phyloP scores from a whole-genome alignment of 2,113 vertebrate genomes.

The Calidris pygmaea region DNA sequence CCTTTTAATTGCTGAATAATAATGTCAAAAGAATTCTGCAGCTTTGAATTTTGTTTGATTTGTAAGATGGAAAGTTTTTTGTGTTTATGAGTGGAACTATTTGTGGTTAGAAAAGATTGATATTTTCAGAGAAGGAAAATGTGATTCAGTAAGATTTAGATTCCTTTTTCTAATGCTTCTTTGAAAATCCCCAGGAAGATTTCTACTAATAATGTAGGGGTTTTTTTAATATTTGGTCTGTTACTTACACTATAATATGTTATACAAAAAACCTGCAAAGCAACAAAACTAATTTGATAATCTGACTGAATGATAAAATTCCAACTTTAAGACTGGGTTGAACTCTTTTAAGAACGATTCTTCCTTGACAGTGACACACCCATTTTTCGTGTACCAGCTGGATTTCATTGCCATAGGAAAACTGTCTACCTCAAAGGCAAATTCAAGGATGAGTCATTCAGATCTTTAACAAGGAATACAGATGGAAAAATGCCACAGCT shows the following conservation, averaged over 20 bases:
- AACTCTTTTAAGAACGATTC: not conserved
- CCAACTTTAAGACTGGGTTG: not conserved
- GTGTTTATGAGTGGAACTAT: not conserved
- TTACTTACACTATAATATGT: not conserved
- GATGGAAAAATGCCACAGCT: conserved; percentile 45
- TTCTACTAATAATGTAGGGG: not conserved
- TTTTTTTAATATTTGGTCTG: not conserved
- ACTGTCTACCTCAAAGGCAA: conserved; percentile 37
- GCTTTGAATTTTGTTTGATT: not conserved
- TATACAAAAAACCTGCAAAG: not conserved
- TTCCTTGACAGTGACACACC: not conserved
- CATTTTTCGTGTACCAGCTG: not conserved
- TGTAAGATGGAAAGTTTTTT: not conserved
- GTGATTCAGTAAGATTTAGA: not conserved
- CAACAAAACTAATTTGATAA: not conserved
- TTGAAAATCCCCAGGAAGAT: not conserved
- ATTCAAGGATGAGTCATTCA: conserved; percentile 34
- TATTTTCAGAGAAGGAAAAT: not conserved
- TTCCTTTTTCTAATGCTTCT: not conserved
- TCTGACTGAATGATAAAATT: not conserved
- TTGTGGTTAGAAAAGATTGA: not conserved
- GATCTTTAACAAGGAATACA: conserved; percentile 29
- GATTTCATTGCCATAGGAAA: conserved; percentile 11
- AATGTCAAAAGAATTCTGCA: not conserved
- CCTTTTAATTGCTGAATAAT: not conserved